Percentiles rank a stretch among this genome's conserved stretches.
Conservation (phyloP, 2,797 vertebrate species). For the Meda fulgida region DNA sequence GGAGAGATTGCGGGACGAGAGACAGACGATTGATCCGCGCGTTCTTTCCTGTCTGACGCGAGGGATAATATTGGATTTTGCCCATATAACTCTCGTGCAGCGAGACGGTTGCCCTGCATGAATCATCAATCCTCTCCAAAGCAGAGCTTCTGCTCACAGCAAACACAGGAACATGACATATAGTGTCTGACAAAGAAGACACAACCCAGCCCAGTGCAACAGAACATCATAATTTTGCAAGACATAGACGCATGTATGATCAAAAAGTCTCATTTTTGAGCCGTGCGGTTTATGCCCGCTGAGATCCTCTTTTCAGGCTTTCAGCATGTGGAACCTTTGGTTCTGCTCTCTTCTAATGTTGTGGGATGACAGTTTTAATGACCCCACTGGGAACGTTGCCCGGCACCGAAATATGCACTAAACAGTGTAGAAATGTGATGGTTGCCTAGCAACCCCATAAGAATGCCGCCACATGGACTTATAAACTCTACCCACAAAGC, state of each 20-base stretch:
- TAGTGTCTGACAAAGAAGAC: neutral
- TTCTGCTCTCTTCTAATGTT: neutral
- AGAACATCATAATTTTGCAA: neutral
- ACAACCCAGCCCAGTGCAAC: neutral
- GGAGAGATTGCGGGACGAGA: conserved; percentile 51
- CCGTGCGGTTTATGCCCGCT: neutral
- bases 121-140: conserved; percentile 39
- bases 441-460: conserved; percentile 50
- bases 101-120: neutral
- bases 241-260: neutral
- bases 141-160: conserved; percentile 42
- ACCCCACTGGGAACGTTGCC: conserved; percentile 4
- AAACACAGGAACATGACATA: conserved; percentile 10
- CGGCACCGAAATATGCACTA: conserved; percentile 5
- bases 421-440: conserved; percentile 17
- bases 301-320: neutral
- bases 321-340: neutral
- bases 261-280: neutral
- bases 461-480: neutral
- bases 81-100: conserved; percentile 36
- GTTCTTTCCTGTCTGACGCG: conserved; percentile 50
- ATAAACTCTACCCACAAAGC: neutral
- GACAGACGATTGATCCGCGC: conserved; percentile 56
- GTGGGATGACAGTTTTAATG: conserved; percentile 29
- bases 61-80: conserved; percentile 41